Evolutionary conservation across 1,140 invertebrate species (phyloP), one percentile per base, ranked within the genome.

Genomic region (Lordiphosa clarofinis): DNA sequence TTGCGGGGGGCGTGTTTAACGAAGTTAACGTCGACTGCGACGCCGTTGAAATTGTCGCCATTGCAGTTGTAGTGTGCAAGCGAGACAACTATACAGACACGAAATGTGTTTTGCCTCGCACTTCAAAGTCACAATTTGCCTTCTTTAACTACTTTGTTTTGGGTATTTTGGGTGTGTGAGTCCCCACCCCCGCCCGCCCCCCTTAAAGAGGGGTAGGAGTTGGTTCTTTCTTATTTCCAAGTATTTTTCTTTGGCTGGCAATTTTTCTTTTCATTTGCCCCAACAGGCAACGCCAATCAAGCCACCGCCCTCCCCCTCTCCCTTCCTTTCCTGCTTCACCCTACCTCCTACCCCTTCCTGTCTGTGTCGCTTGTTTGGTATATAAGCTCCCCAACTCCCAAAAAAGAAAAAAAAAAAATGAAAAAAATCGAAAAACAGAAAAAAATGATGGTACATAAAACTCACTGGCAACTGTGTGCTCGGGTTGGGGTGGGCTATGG

Each of bases 201-300:
- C n/a, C 9, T 11, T 38, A 13, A 15, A 39, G 39, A 63, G 61
- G 48, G 61, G 52, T 43, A 48, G 60, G 21, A 37, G 31, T 35
- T 40, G 9, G 5, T 44, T 24, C 44, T 53, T 39, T 46, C 42
- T 40, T 62, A 36, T 12, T 21, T 43, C 46, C 67, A 33, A 52
- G 49, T 60, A 50, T 68, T 56, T 68, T 69, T 67, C 57, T 67
- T 58, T 49, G 42, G 33, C 59, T 82, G 76, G 62, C 76, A 72
- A 81, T 81, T 72, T 67, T 82, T 64, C 54, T 72, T 82, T 72
- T 72, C 62, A 71, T 74, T 81, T 71, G 54, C 58, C 62, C 61
- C 67, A 56, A 55, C 75, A 54, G 53, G 49, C 58, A 78, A 64
- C 64, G 69, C 71, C 75, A 81, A 81, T 63, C 71, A 67, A 73